phyloP scores from a whole-genome alignment of 2,797 vertebrate genomes.

The Chelon auratus region DNA sequence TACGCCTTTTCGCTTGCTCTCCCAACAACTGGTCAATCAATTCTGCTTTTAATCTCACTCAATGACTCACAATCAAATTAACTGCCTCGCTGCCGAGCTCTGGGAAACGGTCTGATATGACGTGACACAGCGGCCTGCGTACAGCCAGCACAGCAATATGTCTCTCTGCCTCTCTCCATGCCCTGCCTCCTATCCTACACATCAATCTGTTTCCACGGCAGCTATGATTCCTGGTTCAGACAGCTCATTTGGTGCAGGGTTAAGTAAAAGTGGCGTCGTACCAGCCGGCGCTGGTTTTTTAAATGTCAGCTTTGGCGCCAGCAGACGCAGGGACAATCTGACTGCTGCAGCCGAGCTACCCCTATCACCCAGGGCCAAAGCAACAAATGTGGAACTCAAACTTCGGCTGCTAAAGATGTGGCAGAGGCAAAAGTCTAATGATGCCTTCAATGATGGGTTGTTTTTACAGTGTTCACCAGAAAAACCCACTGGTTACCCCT shows the following conservation, averaged over 20 bases:
- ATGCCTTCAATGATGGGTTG: too few relatives aligned
- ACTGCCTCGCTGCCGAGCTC: constrained; percentile 51
- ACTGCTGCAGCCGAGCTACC: constrained; percentile 18
- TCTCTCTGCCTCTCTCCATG: constrained; percentile 6
- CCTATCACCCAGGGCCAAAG: constrained; percentile 36
- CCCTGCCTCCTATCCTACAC: neutral
- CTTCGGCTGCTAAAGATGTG: neutral
- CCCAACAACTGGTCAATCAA: constrained; percentile 78
- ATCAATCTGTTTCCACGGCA: constrained; percentile 15
- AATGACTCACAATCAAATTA: constrained; percentile 82
- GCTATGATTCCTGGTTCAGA: constrained; percentile 26
- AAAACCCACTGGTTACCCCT: too few relatives aligned
- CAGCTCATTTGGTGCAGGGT: constrained; percentile 28
- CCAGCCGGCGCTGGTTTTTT: constrained; percentile 14
- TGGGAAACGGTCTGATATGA: constrained; percentile 17
- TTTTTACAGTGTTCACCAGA: too few relatives aligned
- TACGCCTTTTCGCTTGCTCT: constrained; percentile 29
- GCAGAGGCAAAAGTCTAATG: neutral
- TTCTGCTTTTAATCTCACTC: constrained; percentile 80
- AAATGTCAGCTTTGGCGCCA: constrained; percentile 46
- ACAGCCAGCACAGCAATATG: constrained; percentile 3
- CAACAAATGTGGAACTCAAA: constrained; percentile 11
- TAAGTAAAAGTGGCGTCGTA: constrained; percentile 31
- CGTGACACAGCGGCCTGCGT: neutral
- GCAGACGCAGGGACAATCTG: constrained; percentile 23